Evolutionary conservation across 2,797 vertebrate genomes (phyloP), one percentile per base, ranked within the genome.

Genomic region (Gymnoscopelus microlampas): DNA sequence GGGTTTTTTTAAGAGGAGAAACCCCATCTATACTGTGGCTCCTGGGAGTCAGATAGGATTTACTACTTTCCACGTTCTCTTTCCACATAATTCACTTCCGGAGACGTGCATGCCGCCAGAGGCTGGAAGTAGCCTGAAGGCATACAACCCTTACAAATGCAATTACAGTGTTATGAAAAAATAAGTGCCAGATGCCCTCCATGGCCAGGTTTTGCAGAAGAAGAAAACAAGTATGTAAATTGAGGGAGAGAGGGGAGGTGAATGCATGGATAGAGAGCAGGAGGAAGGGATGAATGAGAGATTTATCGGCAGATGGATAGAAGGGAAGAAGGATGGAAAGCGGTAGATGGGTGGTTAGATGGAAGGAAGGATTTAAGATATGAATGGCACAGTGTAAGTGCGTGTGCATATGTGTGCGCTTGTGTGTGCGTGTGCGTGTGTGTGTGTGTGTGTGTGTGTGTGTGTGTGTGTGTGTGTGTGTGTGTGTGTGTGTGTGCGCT

Each of bases 11-110:
- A 35, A 29, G 26, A 29, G 26, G 47, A 8, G 12, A 15, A 14
- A 62, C 67, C 71, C 71, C 54, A 24, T n/a, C 13, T 53, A 44
- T 10, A 10, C 7, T 12, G 49, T 3, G 49, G 26, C 47, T 47
- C 66, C 81, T 56, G 47, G 11, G 48, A 78, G 39, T 44, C 39
- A 9, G 76, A 49, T 51, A 12, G 65, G 54, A 73, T 82, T 81
- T 68, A 53, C 39, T 60, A 75, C 68, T 51, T 49, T 23, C 8
- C 2, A 24, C 74, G 55, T 53, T 71, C 57, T 35, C 61, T 69
- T 6, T 19, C 23, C 32, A 19, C 53, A 48, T 56, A 23, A 67
- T 47, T 79, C 65, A 68, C 39, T 1, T 2, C 3, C 2, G 29
- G 35, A 54, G 15, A 1, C 10, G 2, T 60, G 9, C 61, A 54